Evolutionary conservation across 2,888 invertebrate genomes (phyloP), one percentile per base, ranked within the genome.

Genomic region (Stenchaetothrips biformis): DNA sequence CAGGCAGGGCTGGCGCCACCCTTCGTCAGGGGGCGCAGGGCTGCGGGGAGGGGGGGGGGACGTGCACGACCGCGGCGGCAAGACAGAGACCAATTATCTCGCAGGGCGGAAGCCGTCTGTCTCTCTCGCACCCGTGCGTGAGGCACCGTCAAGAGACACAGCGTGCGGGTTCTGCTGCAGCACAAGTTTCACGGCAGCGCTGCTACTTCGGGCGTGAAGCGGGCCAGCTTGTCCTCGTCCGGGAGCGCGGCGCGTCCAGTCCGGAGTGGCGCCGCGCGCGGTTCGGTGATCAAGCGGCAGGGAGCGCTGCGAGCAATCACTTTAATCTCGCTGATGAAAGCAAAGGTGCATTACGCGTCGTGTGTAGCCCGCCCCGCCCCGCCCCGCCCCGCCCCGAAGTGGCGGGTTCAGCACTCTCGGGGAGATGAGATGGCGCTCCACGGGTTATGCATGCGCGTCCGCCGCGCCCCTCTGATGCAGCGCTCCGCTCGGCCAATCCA

Each of bases 61-160:
- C 7, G 67, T 9, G 0, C 67, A 9, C 21, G 67, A 25, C 21
- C 9, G 67, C 37, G 25, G 67, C 67, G 9, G 25, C 67, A 74
- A 74, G 67, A 74, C 67, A 74, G 67, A 74, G 67, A 74, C 67
- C 67, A 74, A 74, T 74, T 74, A 74, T 74, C 67, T 74, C 67
- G 67, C 53, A 53, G 53, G 53, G 53, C 53, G 53, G 53, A 18
- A 9, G 67, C 21, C 25, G 18, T 59, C 59, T 59, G 59, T 59
- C 59, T 74, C 67, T 21, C 67, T 74, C 53, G 13, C 53, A 18
- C 53, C 37, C 1, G 18, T 16, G 59, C 13, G 16, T 13, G 16
- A 18, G 0, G 59, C 13, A 2, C 62, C 16, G n/a, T n/a, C 62
- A 9, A 67, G 67, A n/a, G 25, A 21, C 7, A 67, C 21, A 21